Evolutionary conservation across 2,888 invertebrate species (phyloP).

Genomic region (Nomada ruficornis): DNA sequence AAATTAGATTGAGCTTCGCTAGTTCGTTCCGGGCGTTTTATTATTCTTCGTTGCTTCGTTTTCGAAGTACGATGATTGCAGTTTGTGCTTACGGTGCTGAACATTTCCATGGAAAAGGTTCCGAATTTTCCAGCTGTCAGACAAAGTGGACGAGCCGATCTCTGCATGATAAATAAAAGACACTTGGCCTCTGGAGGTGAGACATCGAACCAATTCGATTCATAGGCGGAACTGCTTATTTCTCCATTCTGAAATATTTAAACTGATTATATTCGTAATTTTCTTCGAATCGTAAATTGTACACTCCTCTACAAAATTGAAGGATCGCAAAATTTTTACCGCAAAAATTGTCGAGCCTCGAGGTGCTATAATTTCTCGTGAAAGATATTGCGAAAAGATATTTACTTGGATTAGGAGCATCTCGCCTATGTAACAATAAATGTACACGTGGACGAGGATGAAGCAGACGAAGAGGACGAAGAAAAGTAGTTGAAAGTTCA

Average conservation of each 20-base stretch:
- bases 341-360: neutral
- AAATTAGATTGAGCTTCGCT: constrained; percentile 19
- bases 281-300: too few species aligned
- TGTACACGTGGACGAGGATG: constrained; percentile 62
- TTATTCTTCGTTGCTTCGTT: neutral
- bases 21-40: too few species aligned
- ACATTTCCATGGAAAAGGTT: constrained; percentile 71
- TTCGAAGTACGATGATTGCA: too few species aligned
- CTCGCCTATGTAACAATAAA: constrained; percentile 75
- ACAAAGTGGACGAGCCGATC: constrained; percentile 68
- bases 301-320: too few species aligned
- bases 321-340: neutral
- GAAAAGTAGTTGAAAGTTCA: constrained; percentile 56
- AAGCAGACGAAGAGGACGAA: constrained; percentile 49
- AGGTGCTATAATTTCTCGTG: too few species aligned
- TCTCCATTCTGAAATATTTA: constrained; percentile 62
- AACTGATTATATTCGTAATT: neutral
- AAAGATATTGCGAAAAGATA: neutral
- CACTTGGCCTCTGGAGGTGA: constrained; percentile 51
- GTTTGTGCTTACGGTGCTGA: constrained; percentile 63
- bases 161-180: constrained; percentile 65
- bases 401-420: constrained; percentile 56
- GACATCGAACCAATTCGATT: constrained; percentile 71
- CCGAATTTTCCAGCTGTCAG: constrained; percentile 76
- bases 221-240: constrained; percentile 66